Evolutionary conservation across 1,140 invertebrate species (phyloP), one percentile per base, ranked within the genome.

Genomic region (Galleria mellonella): DNA sequence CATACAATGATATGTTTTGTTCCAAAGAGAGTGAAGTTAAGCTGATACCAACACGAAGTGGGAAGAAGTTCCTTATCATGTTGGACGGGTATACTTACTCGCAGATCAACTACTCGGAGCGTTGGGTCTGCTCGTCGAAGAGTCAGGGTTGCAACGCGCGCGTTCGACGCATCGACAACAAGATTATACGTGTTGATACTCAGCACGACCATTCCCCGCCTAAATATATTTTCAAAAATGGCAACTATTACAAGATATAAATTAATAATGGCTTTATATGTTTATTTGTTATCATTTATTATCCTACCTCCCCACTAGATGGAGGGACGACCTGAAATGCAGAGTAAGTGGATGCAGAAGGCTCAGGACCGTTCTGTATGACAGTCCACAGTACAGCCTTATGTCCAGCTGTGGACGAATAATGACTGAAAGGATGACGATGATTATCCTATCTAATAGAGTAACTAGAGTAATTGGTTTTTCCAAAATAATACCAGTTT

Each of bases 41-140:
- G 2, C 49, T 51, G 35, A 69, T 72, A 46, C 56, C 60, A 5
- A 54, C 62, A 2, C 37, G 44, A 32, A 45, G 43, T 31, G 62
- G 62, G 9, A 60, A 59, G 39, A 62, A 63, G 29, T 51, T 40
- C 13, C 44, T 69, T 3, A 27, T 69, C 10, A 69, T 66, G 60
- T n/a, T 69, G 32, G 37, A 61, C 4, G 60, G 62, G 0, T 72
- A 56, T 33, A 72, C 62, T 6, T 66, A 60, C 43, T 69, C 54
- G 13, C 65, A 66, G 53, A 44, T 65, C 28, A 56, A 69, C 39
- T 43, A 62, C 29, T 46, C 44, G 13, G 2, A 23, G 0, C 35
- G 42, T 5, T 64, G 58, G 52, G 14, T 50, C n/a, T 68, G 65
- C 36, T 68, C 58, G 7, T 59, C 57, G 0, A 52, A 45, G 8